A percentile compares a stretch with the other conserved stretches of the same genome.
Conservation (phyloP, 2,113 vertebrate genomes). For the Phoenicopterus ruber region DNA sequence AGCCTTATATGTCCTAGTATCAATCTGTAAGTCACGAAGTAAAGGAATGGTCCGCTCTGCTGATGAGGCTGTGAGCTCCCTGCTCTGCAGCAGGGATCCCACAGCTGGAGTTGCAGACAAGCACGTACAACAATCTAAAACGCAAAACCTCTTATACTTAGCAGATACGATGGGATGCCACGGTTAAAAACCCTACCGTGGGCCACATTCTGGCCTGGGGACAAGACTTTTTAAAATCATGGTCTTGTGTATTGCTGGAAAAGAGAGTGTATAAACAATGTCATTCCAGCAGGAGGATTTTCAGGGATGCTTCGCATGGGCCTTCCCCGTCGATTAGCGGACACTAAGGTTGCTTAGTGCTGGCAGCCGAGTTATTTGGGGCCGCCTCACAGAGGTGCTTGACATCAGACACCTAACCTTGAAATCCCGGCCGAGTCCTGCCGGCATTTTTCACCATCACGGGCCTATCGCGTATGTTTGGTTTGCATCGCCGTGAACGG, state of each 20-base stretch:
- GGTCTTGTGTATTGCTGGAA: rapidly evolving
- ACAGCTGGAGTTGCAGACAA: not conserved
- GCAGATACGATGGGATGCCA: rapidly evolving
- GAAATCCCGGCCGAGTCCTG: not conserved
- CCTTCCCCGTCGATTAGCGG: rapidly evolving
- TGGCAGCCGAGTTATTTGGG: not conserved
- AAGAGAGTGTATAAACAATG: not conserved
- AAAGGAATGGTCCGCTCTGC: not conserved
- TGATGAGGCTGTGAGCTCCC: not conserved
- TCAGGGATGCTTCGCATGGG: not conserved
- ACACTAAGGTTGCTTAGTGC: not conserved
- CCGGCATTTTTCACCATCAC: not conserved
- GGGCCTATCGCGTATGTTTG: not conserved
- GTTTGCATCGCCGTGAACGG: not conserved
- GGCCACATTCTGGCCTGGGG: not conserved
- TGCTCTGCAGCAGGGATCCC: not conserved
- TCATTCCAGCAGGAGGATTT: not conserved
- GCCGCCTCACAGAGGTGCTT: not conserved
- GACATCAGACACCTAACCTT: not conserved
- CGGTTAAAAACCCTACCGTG: not conserved
- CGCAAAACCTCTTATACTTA: not conserved
- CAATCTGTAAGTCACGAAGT: not conserved
- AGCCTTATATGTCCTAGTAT: rapidly evolving
- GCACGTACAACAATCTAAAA: rapidly evolving
- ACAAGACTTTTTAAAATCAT: not conserved